phyloP scores from a whole-genome alignment of 2,797 vertebrate genomes.

The Coilia nasus region DNA sequence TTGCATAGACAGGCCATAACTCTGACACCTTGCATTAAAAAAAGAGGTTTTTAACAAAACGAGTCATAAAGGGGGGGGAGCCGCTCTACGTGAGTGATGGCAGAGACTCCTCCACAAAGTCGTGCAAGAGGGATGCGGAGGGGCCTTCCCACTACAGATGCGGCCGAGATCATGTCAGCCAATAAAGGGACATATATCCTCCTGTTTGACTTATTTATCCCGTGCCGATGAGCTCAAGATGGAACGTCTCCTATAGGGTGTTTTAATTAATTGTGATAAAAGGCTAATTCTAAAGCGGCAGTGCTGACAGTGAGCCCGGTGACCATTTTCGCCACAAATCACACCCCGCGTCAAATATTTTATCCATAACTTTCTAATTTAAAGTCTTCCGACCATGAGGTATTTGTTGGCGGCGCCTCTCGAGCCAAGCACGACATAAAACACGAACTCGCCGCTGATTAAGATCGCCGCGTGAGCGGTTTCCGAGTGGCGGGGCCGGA shows the following conservation, averaged over 20 bases:
- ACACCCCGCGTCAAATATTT: slow-evolving; percentile 77
- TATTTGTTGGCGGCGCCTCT: slow-evolving; percentile 71
- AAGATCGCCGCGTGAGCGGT: slow-evolving; percentile 28
- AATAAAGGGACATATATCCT: slow-evolving; percentile 87
- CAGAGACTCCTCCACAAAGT: slow-evolving; percentile 75
- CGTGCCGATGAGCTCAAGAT: slow-evolving; percentile 80
- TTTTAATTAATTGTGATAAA: slow-evolving; percentile 87
- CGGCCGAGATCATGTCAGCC: slow-evolving; percentile 79
- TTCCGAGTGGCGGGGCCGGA: slow-evolving; percentile 17
- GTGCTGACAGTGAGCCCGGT: slow-evolving; percentile 76
- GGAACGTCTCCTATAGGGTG: slow-evolving; percentile 79
- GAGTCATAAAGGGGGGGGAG: slow-evolving; percentile 78
- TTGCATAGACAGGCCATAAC: slow-evolving; percentile 85
- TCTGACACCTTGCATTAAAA: slow-evolving; percentile 84
- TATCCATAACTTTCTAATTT: slow-evolving; percentile 78
- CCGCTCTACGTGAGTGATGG: slow-evolving; percentile 80
- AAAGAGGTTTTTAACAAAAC: slow-evolving; percentile 86
- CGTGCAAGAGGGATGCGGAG: slow-evolving; percentile 62
- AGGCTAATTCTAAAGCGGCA: slow-evolving; percentile 78
- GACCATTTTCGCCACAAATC: slow-evolving; percentile 80
- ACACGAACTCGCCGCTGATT: slow-evolving; percentile 24
- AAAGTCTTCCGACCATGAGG: slow-evolving; percentile 73
- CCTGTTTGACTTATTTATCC: slow-evolving; percentile 81
- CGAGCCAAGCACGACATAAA: slow-evolving; percentile 15
- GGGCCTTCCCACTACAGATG: slow-evolving; percentile 70